Evolutionary conservation across 2,888 invertebrate genomes (phyloP).

Genomic region (Liodrosophila aerea): DNA sequence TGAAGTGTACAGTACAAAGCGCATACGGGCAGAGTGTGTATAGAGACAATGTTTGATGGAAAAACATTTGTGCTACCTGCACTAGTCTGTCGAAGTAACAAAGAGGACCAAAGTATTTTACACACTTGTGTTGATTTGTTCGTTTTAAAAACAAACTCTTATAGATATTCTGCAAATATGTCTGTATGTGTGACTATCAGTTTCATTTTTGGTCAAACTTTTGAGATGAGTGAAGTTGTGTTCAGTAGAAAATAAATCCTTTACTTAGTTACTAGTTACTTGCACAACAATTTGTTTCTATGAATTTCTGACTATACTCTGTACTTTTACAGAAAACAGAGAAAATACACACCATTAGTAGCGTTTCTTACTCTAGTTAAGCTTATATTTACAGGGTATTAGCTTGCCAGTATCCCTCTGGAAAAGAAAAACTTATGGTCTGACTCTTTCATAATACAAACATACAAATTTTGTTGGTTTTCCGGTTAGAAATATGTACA

Average conservation of each 20-base stretch:
- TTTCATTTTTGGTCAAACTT: slow-evolving; percentile 6
- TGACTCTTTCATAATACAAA: not conserved
- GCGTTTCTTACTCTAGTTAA: too few species aligned
- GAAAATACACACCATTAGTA: too few species aligned
- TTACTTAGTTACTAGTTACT: slow-evolving; percentile 7
- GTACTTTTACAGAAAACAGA: not conserved
- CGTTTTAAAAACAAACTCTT: not conserved
- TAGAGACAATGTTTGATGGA: slow-evolving; percentile 11
- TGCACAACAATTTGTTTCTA: slow-evolving; percentile 23
- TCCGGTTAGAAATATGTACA: not conserved
- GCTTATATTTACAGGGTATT: slow-evolving; percentile 1
- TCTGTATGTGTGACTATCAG: slow-evolving; percentile 5
- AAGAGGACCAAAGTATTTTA: slow-evolving; percentile 12
- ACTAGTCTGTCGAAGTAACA: slow-evolving; percentile 46
- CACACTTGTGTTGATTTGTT: not conserved
- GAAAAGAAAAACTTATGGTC: too few species aligned
- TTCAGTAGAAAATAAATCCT: slow-evolving; percentile 26
- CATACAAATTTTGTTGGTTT: not conserved
- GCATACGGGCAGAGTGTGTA: not conserved
- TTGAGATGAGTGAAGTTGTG: slow-evolving; percentile 20
- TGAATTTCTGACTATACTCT: slow-evolving; percentile 7
- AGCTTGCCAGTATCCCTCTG: not conserved
- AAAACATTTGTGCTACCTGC: slow-evolving; percentile 32
- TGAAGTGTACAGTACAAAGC: slow-evolving; percentile 2
- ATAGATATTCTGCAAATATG: not conserved